Evolutionary conservation across 2,797 vertebrate genomes (phyloP).

Genomic region (Xenops minutus): DNA sequence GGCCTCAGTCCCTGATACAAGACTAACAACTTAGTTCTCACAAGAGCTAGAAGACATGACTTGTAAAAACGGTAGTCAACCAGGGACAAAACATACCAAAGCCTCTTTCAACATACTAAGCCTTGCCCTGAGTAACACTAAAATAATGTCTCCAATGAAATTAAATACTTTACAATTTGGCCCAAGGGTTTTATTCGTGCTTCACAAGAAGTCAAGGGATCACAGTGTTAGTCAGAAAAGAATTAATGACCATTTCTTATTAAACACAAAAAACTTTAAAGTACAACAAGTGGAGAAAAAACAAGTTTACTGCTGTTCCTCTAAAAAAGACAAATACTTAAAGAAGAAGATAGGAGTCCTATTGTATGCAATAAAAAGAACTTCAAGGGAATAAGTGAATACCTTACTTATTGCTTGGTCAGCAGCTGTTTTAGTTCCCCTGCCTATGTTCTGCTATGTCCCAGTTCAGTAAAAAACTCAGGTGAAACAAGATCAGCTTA

Average conservation of each 20-base stretch:
- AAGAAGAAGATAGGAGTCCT: background rate
- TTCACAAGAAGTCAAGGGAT: constrained; percentile 47
- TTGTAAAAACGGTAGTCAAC: background rate
- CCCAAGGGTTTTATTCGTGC: constrained; percentile 40
- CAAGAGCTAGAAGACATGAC: background rate
- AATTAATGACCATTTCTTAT: constrained; percentile 47
- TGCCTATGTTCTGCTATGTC: background rate
- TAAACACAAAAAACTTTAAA: constrained; percentile 48
- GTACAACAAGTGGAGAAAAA: constrained; percentile 1
- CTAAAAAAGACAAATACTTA: background rate
- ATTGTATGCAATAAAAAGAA: background rate
- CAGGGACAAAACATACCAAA: background rate
- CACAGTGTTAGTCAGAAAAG: constrained; percentile 47
- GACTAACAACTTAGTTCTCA: background rate
- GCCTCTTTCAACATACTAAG: background rate
- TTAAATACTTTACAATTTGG: constrained; percentile 56
- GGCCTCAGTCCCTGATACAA: background rate
- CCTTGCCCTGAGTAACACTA: constrained; percentile 1
- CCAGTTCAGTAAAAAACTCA: background rate
- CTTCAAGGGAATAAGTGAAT: background rate
- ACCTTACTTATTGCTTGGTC: background rate
- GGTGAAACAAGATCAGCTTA: background rate
- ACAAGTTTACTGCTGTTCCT: background rate
- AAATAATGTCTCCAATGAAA: constrained; percentile 48
- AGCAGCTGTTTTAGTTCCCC: background rate